Evolutionary conservation across 2,888 invertebrate species (phyloP), one percentile per base, ranked within the genome.

Genomic region (Julus scanicus): DNA sequence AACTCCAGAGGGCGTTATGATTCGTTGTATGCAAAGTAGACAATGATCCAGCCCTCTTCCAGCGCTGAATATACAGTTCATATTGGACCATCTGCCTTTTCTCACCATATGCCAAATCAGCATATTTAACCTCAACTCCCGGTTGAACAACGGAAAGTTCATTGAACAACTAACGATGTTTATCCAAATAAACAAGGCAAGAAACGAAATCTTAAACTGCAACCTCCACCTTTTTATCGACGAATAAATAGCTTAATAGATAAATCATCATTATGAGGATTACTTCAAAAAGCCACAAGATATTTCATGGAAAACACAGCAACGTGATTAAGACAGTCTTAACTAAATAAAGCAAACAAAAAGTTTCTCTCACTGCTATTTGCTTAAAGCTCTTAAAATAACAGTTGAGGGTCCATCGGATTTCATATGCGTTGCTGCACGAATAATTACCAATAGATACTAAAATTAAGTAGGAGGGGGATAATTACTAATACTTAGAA

Each of bases 191-290:
- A 57, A 13, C 15, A 57, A 57, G 57, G 57, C 57, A 57, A 15
- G 57, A 13, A 17, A 57, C 5, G 57, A 57, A 57, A 57, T 57
- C 57, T 57, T 57, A 57, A 29, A 17, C 17, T 57, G 57, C 13
- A 57, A 57, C 57, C 57, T 57, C 15, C 5, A 17, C 57, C 57
- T 57, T 57, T 13, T 57, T 57, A 57, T 57, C 15, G 17, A 57
- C 13, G 57, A 57, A 57, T 17, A 57, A 57, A 57, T 17, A 57
- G 13, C 17, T 17, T 57, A 57, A 57, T 57, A 57, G 57, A 57
- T 57, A 57, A 57, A 57, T 57, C 57, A 57, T 57, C 57, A 57
- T 57, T 57, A 57, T 57, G 57, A 57, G 57, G 57, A 57, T 57
- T 57, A 57, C 17, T 57, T 57, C 57, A 57, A 57, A 57, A 57